A percentile compares a stretch with the other conserved stretches of the same genome.
Evolutionary conservation across 2,888 invertebrate genomes (phyloP).

Genomic region (Opisthograptis luteolata): DNA sequence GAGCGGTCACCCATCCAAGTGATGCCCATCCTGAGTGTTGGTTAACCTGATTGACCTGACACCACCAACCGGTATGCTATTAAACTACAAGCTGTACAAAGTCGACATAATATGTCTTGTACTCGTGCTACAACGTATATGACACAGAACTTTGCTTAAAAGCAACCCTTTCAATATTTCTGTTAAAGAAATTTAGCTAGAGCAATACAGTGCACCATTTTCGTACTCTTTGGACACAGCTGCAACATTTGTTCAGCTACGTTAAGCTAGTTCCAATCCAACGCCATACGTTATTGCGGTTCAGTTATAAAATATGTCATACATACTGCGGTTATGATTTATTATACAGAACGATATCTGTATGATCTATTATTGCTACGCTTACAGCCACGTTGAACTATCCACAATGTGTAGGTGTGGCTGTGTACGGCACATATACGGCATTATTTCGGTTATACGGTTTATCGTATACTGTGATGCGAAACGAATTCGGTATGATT

Average conservation of each 20-base stretch:
- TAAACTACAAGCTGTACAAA: too few species aligned
- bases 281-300: too few species aligned
- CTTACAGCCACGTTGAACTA: not conserved
- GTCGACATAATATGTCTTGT: too few species aligned
- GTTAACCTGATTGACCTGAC: too few species aligned
- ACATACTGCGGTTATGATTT: not conserved
- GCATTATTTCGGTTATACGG: not conserved
- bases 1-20: too few species aligned
- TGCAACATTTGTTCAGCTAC: not conserved
- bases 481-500: slow-evolving; percentile 43
- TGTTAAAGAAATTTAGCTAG: too few species aligned
- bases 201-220: not conserved
- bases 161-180: too few species aligned
- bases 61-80: too few species aligned
- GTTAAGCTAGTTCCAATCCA: not conserved
- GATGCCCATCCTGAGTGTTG: too few species aligned
- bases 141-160: too few species aligned
- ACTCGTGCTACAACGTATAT: too few species aligned
- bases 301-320: not conserved
- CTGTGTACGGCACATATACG: too few species aligned
- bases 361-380: not conserved
- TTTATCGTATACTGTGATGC: slow-evolving; percentile 5
- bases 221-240: not conserved
- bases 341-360: not conserved
- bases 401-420: not conserved